Evolutionary conservation across 2,113 vertebrate species (phyloP).

Genomic region (Hemibagrus wyckioides): DNA sequence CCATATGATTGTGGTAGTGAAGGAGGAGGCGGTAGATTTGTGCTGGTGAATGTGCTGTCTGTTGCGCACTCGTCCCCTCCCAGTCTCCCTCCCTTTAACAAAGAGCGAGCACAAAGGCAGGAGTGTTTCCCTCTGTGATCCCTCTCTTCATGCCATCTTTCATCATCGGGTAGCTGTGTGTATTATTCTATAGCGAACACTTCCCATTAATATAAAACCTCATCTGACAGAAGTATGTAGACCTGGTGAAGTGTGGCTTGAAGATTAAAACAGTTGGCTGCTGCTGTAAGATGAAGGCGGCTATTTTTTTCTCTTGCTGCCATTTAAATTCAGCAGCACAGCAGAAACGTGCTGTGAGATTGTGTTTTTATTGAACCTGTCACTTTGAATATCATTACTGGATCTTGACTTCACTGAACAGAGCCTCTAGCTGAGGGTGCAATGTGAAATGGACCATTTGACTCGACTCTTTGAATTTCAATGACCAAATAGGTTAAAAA

Average conservation of each 20-base stretch:
- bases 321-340: constrained; percentile 13
- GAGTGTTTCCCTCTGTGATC: constrained; percentile 63
- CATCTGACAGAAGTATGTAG: constrained; percentile 68
- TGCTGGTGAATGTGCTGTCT: constrained; percentile 67
- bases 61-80: constrained; percentile 57
- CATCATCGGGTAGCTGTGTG: constrained; percentile 65
- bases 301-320: background rate
- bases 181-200: constrained; percentile 68
- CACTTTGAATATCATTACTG: constrained; percentile 35
- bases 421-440: constrained; percentile 16
- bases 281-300: constrained; percentile 10
- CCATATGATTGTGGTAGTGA: constrained; percentile 80
- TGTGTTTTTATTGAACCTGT: constrained; percentile 38
- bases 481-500: background rate
- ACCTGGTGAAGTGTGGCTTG: constrained; percentile 43
- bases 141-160: constrained; percentile 70
- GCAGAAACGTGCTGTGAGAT: constrained; percentile 40
- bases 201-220: constrained; percentile 70
- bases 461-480: constrained; percentile 22
- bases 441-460: constrained; percentile 43
- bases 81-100: constrained; percentile 49
- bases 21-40: constrained; percentile 57
- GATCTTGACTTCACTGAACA: constrained; percentile 13
- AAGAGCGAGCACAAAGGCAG: constrained; percentile 56
- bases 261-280: constrained; percentile 37